Conservation (phyloP, 2,888 invertebrate species). For the Hymenopus coronatus region DNA sequence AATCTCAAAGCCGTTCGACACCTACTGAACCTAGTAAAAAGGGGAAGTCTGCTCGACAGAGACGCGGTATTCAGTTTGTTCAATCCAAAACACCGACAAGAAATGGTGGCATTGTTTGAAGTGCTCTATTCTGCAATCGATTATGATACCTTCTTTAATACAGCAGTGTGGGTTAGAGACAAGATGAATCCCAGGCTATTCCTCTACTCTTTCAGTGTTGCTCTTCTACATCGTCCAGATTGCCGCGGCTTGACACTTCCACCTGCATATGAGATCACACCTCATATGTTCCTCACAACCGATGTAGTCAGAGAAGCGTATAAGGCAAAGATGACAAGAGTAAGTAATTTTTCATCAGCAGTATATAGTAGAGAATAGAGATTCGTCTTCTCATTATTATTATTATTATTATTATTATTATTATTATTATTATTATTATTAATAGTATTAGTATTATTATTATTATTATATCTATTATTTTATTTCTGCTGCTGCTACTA, state of each 20-base stretch:
- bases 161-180: slow-evolving; percentile 37
- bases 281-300: slow-evolving; percentile 40
- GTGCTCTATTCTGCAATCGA: slow-evolving; percentile 35
- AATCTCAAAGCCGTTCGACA: slow-evolving; percentile 28
- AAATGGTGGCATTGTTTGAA: slow-evolving; percentile 37
- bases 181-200: slow-evolving; percentile 40
- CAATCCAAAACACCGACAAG: slow-evolving; percentile 32
- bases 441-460: no score
- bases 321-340: slow-evolving; percentile 37
- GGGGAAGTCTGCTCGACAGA: slow-evolving; percentile 28
- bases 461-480: no score
- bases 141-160: slow-evolving; percentile 36
- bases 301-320: slow-evolving; percentile 40
- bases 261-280: slow-evolving; percentile 40
- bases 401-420: no score
- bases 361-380: no score
- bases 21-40: slow-evolving; percentile 30
- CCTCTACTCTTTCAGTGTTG: slow-evolving; percentile 40
- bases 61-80: slow-evolving; percentile 38
- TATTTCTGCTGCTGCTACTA: no score
- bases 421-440: no score
- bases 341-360: background rate
- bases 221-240: slow-evolving; percentile 37
- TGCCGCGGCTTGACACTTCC: slow-evolving; percentile 37
- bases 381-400: no score